Evolutionary conservation across 2,888 invertebrate species (phyloP).

Genomic region (Terebella lapidaria): DNA sequence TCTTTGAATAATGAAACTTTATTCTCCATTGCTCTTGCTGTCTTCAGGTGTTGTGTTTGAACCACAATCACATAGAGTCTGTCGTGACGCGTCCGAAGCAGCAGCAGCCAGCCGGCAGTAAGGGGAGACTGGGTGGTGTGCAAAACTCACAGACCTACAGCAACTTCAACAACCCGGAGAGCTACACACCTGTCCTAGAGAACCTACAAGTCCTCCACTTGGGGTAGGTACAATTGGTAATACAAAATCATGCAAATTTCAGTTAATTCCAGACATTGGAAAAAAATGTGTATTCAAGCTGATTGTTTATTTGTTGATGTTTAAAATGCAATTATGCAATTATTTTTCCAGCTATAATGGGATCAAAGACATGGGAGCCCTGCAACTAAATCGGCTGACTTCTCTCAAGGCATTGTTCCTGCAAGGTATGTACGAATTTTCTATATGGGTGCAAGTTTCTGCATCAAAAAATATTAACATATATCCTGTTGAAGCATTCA

Average conservation of each 20-base stretch:
- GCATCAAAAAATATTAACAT: no score
- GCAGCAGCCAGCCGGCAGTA: background rate
- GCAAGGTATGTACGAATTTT: conserved; percentile 41
- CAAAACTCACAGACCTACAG: background rate
- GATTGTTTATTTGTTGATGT: no score
- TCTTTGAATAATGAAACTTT: background rate
- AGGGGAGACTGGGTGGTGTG: background rate
- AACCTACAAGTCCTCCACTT: conserved; percentile 52
- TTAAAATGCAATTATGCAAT: no score
- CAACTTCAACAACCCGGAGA: conserved; percentile 24
- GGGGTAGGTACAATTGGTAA: conserved; percentile 27
- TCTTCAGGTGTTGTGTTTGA: conserved; percentile 53
- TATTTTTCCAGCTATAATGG: conserved; percentile 49
- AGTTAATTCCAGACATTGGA: no score
- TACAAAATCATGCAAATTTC: no score
- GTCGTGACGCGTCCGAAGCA: conserved; percentile 39
- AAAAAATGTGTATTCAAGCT: no score
- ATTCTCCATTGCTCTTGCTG: no score
- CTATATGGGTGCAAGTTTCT: no score
- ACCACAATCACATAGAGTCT: conserved; percentile 52
- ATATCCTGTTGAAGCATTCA: no score
- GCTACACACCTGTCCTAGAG: conserved; percentile 40
- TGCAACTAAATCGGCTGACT: conserved; percentile 47
- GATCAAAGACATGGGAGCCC: conserved; percentile 45
- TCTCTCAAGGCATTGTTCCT: conserved; percentile 52